Base-by-base conservation (phyloP, 2,797 vertebrate species). In the Platalea minor region DNA sequence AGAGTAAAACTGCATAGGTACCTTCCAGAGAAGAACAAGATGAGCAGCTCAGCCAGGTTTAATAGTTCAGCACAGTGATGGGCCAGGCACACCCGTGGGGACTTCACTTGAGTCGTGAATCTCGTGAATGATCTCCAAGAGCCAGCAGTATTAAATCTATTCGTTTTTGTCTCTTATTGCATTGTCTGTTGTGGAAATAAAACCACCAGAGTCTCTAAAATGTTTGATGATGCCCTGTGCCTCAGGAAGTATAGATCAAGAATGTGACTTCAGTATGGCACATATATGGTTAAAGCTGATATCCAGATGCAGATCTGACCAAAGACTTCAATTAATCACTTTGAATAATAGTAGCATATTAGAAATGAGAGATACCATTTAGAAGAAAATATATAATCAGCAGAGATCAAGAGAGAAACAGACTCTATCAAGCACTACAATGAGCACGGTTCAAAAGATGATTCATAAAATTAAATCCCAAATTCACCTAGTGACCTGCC, bases 401-500 rank as follows among this genome's bases (percentile, higher is more conserved):
- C 72, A 77, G 83, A 76, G 80, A 91, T 94, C 92, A 91, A 83
- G 92, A 89, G 82, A 94, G 92, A 96, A 95, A 82, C 51, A 92
- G 91, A 86, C 85, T 94, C 91, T 41, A 91, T 94, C 92, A 94
- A 91, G 78, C 41, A 74, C 84, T 39, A 94, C 89, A 96, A 91
- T 89, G 77, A 88, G 45, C 46, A 61, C 0, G 9, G 75, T 84
- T 96, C 91, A 91, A 93, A 96, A 97, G 88, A 94, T 48, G 83
- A 92, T 79, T 81, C 20, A 9, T 85, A 89, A 95, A 96, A 97
- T 96, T 88, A 92, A 96, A 94, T 85, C 76, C 80, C 85, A 89
- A 88, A 93, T 92, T 95, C 93, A 92, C 59, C 78, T 63, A 28
- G 59, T 91, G 93, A 95, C 92, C 91, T 84, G 68, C 51, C 45